A percentile compares a stretch with the other conserved stretches of the same genome.
phyloP scores from a whole-genome alignment of 2,888 invertebrate species.

The Leuctra nigra region DNA sequence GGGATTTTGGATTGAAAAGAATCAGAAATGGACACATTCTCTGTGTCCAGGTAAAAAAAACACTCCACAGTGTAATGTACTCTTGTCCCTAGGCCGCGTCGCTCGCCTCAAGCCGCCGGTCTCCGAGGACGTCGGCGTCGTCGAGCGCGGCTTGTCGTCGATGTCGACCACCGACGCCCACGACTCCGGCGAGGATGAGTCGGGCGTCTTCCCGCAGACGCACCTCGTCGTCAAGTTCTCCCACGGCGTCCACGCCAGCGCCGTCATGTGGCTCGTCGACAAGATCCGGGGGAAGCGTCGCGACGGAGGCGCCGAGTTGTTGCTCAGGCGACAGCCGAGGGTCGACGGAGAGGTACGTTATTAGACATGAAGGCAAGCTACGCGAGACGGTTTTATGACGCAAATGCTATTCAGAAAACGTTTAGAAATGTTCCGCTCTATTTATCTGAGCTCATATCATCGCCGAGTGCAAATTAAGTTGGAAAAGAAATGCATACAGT shows the following conservation, averaged over 20 bases:
- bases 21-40: no score
- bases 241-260: slow-evolving; percentile 41
- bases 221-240: slow-evolving; percentile 46
- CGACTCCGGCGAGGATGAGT: slow-evolving; percentile 13
- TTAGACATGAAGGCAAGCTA: background rate
- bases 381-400: no score
- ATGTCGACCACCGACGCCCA: slow-evolving; percentile 1
- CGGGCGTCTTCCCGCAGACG: slow-evolving; percentile 39
- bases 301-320: slow-evolving; percentile 49
- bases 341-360: slow-evolving; percentile 34
- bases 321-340: slow-evolving; percentile 46
- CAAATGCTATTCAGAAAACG: no score
- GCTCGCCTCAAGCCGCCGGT: background rate
- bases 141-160: background rate
- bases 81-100: slow-evolving; percentile 2
- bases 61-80: no score
- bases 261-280: slow-evolving; percentile 47
- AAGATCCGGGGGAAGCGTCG: slow-evolving; percentile 46
- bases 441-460: no score
- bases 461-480: no score
- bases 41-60: no score
- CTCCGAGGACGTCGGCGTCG: background rate
- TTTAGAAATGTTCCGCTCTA: no score
- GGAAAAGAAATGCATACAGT: no score
- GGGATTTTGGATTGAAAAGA: no score